Conservation (phyloP, 2,113 vertebrate species). For the Onychostoma macrolepis region DNA sequence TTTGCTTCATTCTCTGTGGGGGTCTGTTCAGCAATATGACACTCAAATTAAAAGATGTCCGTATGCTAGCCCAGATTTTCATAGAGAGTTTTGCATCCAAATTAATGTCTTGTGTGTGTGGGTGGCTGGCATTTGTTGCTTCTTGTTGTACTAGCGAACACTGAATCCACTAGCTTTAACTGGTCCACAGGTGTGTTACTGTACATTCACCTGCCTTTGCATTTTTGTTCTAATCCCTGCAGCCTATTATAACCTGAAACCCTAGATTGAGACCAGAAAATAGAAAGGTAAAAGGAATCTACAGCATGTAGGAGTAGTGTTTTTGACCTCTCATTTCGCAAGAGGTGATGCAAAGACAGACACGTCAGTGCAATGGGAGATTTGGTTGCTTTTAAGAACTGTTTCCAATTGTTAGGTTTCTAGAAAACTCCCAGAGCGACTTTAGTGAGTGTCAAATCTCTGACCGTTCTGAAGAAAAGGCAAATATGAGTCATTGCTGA, state of each 20-base stretch:
- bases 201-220: neutral
- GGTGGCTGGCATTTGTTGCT: conserved; percentile 38
- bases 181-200: neutral
- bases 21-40: conserved; percentile 2
- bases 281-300: neutral
- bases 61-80: conserved; percentile 23
- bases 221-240: neutral
- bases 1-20: conserved; percentile 21
- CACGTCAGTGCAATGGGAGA: neutral
- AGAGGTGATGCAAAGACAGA: neutral
- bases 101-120: conserved; percentile 40
- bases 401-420: neutral
- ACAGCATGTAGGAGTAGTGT: neutral
- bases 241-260: conserved; percentile 10
- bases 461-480: neutral
- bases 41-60: conserved; percentile 4
- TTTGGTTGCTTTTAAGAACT: neutral
- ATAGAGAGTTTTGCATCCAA: conserved; percentile 36
- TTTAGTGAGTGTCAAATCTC: conserved; percentile 1
- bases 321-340: conserved; percentile 2
- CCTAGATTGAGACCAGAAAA: conserved; percentile 4
- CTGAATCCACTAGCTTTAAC: neutral
- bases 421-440: neutral
- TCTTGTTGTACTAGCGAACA: neutral
- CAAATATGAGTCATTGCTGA: conserved; percentile 1